Evolutionary conservation across 2,888 invertebrate genomes (phyloP), one percentile per base, ranked within the genome.

Genomic region (Dasypolia templi): DNA sequence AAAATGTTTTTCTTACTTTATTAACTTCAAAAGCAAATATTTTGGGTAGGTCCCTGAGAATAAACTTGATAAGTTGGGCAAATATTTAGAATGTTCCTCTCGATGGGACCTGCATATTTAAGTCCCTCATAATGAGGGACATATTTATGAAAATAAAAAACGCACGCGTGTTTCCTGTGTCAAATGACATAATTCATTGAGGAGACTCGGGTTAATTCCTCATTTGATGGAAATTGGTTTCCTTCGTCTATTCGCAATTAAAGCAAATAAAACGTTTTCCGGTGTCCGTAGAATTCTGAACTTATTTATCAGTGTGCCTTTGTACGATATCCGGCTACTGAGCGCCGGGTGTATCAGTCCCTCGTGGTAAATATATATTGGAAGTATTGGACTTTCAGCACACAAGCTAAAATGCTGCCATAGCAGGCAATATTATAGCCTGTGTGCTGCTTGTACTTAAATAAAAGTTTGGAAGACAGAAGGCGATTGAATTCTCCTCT

Each of bases 111-210:
- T 71, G 61, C n/a, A 74, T 80, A 58, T n/a, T n/a, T n/a, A n/a
- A n/a, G n/a, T n/a, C n/a, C n/a, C n/a, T n/a, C n/a, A n/a, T n/a
- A n/a, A n/a, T n/a, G n/a, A n/a, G n/a, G n/a, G n/a, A n/a, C n/a
- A n/a, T n/a, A n/a, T n/a, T n/a, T n/a, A 84, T 72, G 72, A 74
- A 62, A 70, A 78, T 78, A 72, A 79, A 79, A 67, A 80, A 71
- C 62, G 74, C 51, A 72, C 73, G 44, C 26, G 22, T 56, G 49
- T 72, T 80, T 53, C 53, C 76, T 75, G 65, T 65, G 67, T 75
- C n/a, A n/a, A n/a, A n/a, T n/a, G 49, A 68, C 49, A 56, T 68
- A 73, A 79, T 81, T 81, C 79, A 75, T 69, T 72, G 58, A 71
- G 35, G 49, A 69, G 35, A 53, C 58, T 71, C n/a, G n/a, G n/a